A percentile compares a stretch with the other conserved stretches of the same genome.
phyloP scores from a whole-genome alignment of 92 coral and sea anemone species.

The Palythoa heliodiscus region DNA sequence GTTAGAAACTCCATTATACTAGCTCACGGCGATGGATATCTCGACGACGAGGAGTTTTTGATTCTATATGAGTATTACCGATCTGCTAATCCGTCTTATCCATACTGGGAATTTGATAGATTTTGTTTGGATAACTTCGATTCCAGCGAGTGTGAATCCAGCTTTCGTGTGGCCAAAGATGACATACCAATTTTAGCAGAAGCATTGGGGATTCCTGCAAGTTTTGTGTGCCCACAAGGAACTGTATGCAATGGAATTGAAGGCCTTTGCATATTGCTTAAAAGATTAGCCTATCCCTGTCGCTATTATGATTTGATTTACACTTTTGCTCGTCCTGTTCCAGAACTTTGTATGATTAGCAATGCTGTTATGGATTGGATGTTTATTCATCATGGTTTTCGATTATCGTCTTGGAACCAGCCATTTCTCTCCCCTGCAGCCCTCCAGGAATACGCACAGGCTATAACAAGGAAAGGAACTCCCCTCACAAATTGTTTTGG shows the following conservation, averaged over 20 bases:
- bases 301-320: slow-evolving; percentile 48
- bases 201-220: slow-evolving; percentile 42
- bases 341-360: slow-evolving; percentile 61
- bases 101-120: slow-evolving; percentile 41
- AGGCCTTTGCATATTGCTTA: slow-evolving; percentile 53
- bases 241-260: slow-evolving; percentile 55
- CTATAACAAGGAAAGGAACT: slow-evolving; percentile 50
- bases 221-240: slow-evolving; percentile 59
- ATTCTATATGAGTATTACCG: slow-evolving; percentile 27
- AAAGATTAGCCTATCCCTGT: slow-evolving; percentile 55
- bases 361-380: slow-evolving; percentile 64
- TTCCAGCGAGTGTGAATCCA: slow-evolving; percentile 37
- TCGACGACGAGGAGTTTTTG: slow-evolving; percentile 11
- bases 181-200: slow-evolving; percentile 31
- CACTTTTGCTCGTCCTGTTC: slow-evolving; percentile 47
- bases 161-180: slow-evolving; percentile 27
- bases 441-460: slow-evolving; percentile 51
- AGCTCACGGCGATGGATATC: slow-evolving; percentile 10
- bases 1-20: neutral
- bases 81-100: slow-evolving; percentile 36
- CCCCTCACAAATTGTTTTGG: slow-evolving; percentile 64
- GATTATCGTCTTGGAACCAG: slow-evolving; percentile 67
- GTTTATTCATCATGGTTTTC: slow-evolving; percentile 41
- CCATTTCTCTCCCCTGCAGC: slow-evolving; percentile 46
- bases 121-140: slow-evolving; percentile 35